These are phyloP conservation scores for Amazona guildingii DNA, from an alignment of 2,113 vertebrate genomes.

Conservation along the genomic window DNA sequence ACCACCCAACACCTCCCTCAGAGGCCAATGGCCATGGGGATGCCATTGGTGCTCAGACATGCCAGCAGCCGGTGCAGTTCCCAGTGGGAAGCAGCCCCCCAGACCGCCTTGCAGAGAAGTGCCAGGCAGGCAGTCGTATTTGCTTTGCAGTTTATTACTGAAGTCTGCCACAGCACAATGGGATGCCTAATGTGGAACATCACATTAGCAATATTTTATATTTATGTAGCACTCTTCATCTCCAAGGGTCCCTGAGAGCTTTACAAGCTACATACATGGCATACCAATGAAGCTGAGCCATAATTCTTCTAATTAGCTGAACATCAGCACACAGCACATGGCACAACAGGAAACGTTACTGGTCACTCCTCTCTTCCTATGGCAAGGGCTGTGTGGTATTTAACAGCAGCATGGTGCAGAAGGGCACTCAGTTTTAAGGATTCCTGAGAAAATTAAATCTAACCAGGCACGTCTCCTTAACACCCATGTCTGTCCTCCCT, in stretches of 20 bases:
- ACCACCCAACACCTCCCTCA: background rate
- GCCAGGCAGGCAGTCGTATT: background rate
- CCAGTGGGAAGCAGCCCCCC: background rate
- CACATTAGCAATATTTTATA: constrained; percentile 53
- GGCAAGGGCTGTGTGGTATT: background rate
- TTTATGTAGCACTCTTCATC: constrained; percentile 48
- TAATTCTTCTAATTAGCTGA: constrained; percentile 61
- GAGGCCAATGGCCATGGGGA: background rate
- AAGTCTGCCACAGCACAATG: constrained; percentile 41
- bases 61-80: background rate
- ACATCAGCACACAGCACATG: background rate
- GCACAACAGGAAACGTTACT: background rate
- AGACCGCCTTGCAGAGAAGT: background rate
- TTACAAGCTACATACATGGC: constrained; percentile 32
- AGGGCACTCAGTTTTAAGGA: background rate
- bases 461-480: background rate
- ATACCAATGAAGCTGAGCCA: constrained; percentile 25
- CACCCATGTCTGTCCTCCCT: background rate
- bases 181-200: background rate
- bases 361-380: background rate
- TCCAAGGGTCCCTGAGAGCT: constrained; percentile 44
- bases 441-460: background rate
- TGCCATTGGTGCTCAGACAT: background rate
- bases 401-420: background rate
- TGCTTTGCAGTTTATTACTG: background rate